Base-by-base conservation (phyloP, 1,140 invertebrate genomes). In the Tachypleus tridentatus region DNA sequence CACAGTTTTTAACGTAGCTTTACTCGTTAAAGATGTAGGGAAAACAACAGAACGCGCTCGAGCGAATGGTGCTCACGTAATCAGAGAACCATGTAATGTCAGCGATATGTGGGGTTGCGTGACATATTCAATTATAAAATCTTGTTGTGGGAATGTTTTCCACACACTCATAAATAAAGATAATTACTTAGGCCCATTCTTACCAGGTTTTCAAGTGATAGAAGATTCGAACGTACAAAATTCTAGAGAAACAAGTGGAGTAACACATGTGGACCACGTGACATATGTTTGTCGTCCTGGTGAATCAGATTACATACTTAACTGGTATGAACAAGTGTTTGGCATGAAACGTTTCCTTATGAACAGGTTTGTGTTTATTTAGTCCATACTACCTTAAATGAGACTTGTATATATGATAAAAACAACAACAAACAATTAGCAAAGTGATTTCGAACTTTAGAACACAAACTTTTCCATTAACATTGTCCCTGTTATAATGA, bases 271-370 rank as follows among this genome's bases (percentile, higher is more conserved):
- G 67, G 81, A 82, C 69, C 80, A 82, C 72, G 72, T 81, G 1
- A 76, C 80, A 5, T 74, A 77, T 64, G 78, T 76, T 3, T 78
- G 76, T 64, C 59, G 71, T 48, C 67, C 68, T 63, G 79, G 79
- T 5, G 71, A 77, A 63, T 76, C 77, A 10, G 52, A 68, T 49
- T 50, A 65, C 4, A 71, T 81, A 6, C 71, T 82, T 4, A 53
- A 72, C 0, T 82, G 80, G 79, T 82, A 82, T 66, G 74, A 79
- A 64, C 69, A 72, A 47, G 74, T 74, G 11, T 81, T 82, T 71
- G 77, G 77, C 54, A 81, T 81, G 80, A 73, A 76, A 67, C 72
- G 77, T 57, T 81, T 82, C 71, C 70, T 75, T 7, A 77, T 79
- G 4, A 82, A 80, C 67, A 77, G 76, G 79, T 80, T 74, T 69